Evolutionary conservation across 2,113 vertebrate species (phyloP).

Genomic region (Trematocara unimaculatum): DNA sequence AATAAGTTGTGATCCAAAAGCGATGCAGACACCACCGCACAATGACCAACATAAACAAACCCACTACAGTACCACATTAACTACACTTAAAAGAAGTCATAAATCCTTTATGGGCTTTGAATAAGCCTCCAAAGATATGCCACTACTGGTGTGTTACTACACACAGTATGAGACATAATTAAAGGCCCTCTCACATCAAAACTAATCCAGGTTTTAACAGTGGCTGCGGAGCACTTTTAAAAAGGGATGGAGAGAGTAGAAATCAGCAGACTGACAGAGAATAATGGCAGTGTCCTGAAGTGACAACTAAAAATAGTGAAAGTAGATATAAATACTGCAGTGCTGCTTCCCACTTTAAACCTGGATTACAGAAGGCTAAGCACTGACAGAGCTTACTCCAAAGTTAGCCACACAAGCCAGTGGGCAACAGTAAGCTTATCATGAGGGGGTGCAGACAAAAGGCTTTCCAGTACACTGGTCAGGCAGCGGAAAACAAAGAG

Average conservation of each 20-base stretch:
- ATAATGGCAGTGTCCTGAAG: background rate
- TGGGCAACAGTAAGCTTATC: constrained; percentile 50
- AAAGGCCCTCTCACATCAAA: background rate
- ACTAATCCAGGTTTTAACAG: background rate
- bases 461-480: constrained; percentile 20
- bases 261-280: background rate
- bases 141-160: background rate
- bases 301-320: constrained; percentile 36
- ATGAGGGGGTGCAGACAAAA: constrained; percentile 37
- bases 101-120: background rate
- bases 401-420: constrained; percentile 67
- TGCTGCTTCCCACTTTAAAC: constrained; percentile 64
- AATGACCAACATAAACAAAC: background rate
- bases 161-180: background rate
- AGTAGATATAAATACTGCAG: constrained; percentile 63
- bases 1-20: background rate
- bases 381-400: constrained; percentile 61
- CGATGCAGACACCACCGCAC: background rate
- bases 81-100: background rate
- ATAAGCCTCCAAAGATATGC: background rate
- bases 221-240: background rate
- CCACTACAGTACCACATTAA: background rate
- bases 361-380: constrained; percentile 70
- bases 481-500: constrained; percentile 41
- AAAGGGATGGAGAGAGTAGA: background rate